Evolutionary conservation across 2,888 invertebrate species (phyloP), one percentile per base, ranked within the genome.

Genomic region (Muschampia plurimacula): DNA sequence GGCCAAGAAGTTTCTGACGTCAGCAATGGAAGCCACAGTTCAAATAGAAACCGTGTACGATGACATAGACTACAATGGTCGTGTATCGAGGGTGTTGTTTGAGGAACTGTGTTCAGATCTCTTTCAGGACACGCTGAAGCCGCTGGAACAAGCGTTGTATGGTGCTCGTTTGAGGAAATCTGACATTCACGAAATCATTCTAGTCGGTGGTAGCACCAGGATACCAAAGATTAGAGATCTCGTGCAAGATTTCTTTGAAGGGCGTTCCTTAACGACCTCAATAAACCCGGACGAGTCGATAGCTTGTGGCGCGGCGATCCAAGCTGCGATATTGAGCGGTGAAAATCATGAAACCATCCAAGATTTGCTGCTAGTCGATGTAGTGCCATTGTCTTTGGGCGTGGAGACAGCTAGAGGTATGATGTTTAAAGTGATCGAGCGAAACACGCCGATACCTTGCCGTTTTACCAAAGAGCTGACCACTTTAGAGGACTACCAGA

Each of bases 211-310:
- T 0, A 88, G 90, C 75, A 89, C 90, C 0, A 87, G 90, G 49
- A 89, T 91, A 77, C 91, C 91, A 71, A 91, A 87, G 76, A 84
- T 92, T 36, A 83, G 82, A 41, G 79, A 74, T 55, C 76, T 90
- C 75, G 73, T 92, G 9, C 77, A 75, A 39, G 84, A 89, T 44
- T 87, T 82, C 74, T 91, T 92, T 63, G 78, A 80, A n/a, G 85
- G 84, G 1, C 82, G 78, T 22, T 75, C 79, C 2, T 75, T 91
- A 32, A 84, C 83, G 0, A 81, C 82, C 0, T 86, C 86, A 10
- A 75, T 90, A 0, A 91, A 92, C 39, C 91, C 90, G 0, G 91
- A 92, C 32, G 92, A 92, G 72, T 90, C 89, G 1, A 87, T 91
- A 0, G 92, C 91, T 0, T 83, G 82, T 36, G 92, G 92, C 0